Conservation (phyloP, 2,113 vertebrate genomes). For the Opisthocomus hoazin region DNA sequence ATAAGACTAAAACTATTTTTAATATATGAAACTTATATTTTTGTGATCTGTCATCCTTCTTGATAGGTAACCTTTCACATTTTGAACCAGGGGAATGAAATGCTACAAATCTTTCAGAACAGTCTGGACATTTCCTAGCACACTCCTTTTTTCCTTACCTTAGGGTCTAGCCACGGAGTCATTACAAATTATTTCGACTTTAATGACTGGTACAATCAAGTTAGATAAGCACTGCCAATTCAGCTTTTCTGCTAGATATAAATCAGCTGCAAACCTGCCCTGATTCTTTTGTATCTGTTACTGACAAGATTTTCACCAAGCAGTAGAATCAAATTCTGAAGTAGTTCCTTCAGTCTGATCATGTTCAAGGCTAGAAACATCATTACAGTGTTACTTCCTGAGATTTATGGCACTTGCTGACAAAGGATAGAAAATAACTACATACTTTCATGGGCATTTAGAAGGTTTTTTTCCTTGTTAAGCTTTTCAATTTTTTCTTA, state of each 20-base stretch:
- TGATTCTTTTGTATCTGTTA: neutral
- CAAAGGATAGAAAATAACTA: neutral
- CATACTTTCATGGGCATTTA: neutral
- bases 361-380: neutral
- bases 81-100: neutral
- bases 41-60: neutral
- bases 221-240: neutral
- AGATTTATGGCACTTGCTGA: neutral
- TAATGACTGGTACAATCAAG: neutral
- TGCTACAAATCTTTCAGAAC: neutral
- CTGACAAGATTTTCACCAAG: rapidly evolving
- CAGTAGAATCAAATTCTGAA: neutral
- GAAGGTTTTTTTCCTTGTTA: neutral
- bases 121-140: neutral
- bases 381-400: neutral
- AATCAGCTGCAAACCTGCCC: neutral
- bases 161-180: neutral
- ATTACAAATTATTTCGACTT: neutral
- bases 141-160: neutral
- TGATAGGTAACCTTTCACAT: neutral
- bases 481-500: neutral
- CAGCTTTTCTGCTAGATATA: neutral
- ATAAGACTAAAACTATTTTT: neutral
- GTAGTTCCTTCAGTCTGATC: neutral
- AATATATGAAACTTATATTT: neutral